Conservation (phyloP, 2,888 invertebrate species). For the Ophion ventricosus region DNA sequence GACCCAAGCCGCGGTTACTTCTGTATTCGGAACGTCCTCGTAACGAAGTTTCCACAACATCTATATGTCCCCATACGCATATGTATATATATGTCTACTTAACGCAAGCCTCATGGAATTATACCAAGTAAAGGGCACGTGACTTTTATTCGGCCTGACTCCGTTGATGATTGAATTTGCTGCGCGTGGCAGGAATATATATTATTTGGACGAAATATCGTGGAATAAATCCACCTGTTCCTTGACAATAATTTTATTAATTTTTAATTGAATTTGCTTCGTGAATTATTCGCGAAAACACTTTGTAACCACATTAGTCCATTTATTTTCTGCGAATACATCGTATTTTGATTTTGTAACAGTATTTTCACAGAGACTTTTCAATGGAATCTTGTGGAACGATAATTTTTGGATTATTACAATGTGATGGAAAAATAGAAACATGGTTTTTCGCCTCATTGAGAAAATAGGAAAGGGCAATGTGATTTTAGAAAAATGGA, state of each 20-base stretch:
- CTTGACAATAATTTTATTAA: too few species aligned
- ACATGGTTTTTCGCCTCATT: too few species aligned
- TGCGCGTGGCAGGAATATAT: not conserved
- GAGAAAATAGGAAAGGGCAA: too few species aligned
- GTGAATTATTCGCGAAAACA: not conserved
- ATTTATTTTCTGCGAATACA: too few species aligned
- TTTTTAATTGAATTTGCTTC: not conserved
- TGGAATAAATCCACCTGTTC: not conserved
- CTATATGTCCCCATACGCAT: not conserved
- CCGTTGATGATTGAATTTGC: constrained; percentile 36
- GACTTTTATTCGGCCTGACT: constrained; percentile 17
- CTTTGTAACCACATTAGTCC: too few species aligned
- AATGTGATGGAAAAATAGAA: too few species aligned
- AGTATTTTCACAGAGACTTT: too few species aligned
- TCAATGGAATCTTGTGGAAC: too few species aligned
- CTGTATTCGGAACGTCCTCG: constrained; percentile 60
- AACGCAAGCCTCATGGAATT: constrained; percentile 13
- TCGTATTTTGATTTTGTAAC: too few species aligned
- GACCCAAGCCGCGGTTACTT: constrained; percentile 37
- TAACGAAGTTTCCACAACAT: constrained; percentile 61
- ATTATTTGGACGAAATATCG: not conserved
- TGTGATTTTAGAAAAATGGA: too few species aligned
- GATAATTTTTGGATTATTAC: too few species aligned
- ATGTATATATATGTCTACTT: not conserved
- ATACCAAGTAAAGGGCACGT: constrained; percentile 36